Conservation (phyloP, 2,113 vertebrate species). For the Oplegnathus fasciatus region DNA sequence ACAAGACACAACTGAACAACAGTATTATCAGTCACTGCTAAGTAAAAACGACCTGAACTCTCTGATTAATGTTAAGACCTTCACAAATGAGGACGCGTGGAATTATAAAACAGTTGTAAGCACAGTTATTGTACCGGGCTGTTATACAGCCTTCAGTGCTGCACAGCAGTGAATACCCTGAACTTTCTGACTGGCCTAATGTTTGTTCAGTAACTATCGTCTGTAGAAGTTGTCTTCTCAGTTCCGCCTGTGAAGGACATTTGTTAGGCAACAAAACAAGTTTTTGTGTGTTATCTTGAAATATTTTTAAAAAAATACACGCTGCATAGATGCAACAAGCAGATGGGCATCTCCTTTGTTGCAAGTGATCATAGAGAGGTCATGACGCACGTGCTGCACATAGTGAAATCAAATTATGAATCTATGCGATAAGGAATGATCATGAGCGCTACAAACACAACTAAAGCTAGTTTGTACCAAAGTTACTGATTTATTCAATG, state of each 20-base stretch:
- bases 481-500: background rate
- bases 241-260: background rate
- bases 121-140: conserved; percentile 19
- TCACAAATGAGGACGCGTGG: background rate
- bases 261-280: conserved; percentile 34
- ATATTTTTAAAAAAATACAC: conserved; percentile 32
- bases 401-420: background rate
- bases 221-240: background rate
- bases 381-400: background rate
- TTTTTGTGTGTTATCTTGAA: conserved; percentile 42
- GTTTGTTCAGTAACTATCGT: conserved; percentile 14
- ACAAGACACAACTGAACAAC: background rate
- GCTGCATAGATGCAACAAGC: background rate
- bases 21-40: background rate
- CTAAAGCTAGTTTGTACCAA: background rate
- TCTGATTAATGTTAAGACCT: conserved; percentile 27
- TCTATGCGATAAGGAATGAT: background rate
- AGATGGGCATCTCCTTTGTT: background rate
- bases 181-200: conserved; percentile 16
- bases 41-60: conserved; percentile 29
- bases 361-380: background rate
- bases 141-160: background rate
- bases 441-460: background rate
- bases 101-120: conserved; percentile 12
- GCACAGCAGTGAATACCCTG: background rate